Evolutionary conservation across 2,888 invertebrate species (phyloP).

Genomic region (Liodrosophila aerea): DNA sequence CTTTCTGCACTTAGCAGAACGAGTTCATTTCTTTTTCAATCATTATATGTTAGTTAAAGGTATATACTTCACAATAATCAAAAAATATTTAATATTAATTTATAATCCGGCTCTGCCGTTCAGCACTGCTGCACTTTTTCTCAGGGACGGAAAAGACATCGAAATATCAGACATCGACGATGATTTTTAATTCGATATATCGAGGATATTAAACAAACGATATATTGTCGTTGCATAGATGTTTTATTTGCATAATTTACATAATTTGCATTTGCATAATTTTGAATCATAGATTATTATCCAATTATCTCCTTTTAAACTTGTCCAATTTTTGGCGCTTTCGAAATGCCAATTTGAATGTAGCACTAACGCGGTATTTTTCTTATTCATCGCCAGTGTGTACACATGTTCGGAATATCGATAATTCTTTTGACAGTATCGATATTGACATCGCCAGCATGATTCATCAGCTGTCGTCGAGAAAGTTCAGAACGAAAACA

Average conservation of each 20-base stretch:
- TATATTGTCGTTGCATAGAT: too few species aligned
- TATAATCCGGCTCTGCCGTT: conserved; percentile 8
- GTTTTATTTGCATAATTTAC: too few species aligned
- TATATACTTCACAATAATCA: background rate
- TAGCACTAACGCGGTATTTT: too few species aligned
- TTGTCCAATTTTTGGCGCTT: too few species aligned
- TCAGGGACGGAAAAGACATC: conserved; percentile 32
- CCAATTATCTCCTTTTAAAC: too few species aligned
- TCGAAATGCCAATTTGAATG: too few species aligned
- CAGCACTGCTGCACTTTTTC: conserved; percentile 9
- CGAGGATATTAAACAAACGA: background rate
- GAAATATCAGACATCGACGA: conserved; percentile 18
- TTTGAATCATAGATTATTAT: too few species aligned
- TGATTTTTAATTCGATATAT: conserved; percentile 48
- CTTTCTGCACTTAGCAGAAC: conserved; percentile 1
- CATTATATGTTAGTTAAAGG: conserved; percentile 29
- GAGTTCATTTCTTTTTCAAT: conserved; percentile 13
- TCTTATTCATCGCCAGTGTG: conserved; percentile 2
- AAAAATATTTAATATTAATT: conserved; percentile 6
- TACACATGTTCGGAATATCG: conserved; percentile 49
- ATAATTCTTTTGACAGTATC: too few species aligned
- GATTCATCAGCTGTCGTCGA: conserved; percentile 69
- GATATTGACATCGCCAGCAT: too few species aligned
- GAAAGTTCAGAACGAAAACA: conserved; percentile 50
- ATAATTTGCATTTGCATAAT: too few species aligned